phyloP scores from a whole-genome alignment of 2,797 vertebrate genomes.

The Gobionotothen gibberifrons region DNA sequence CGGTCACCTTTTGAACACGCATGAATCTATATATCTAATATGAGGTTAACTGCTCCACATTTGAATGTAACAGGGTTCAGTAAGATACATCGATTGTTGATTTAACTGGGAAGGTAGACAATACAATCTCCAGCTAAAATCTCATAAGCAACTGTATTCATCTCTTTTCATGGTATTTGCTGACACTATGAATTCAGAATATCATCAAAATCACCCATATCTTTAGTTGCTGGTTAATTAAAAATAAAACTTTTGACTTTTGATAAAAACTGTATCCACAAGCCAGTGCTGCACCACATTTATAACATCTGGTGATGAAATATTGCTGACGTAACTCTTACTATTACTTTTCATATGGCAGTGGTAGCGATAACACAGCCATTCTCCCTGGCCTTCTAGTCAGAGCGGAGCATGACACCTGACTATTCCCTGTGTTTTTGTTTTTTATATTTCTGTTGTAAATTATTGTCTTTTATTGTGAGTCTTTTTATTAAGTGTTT shows the following conservation, averaged over 20 bases:
- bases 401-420: too few species aligned
- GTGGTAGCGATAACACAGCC: conserved; percentile 1
- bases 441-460: too few species aligned
- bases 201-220: not conserved
- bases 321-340: conserved; percentile 25
- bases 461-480: too few species aligned
- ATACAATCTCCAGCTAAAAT: not conserved
- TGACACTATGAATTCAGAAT: conserved; percentile 14
- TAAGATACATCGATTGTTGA: not conserved
- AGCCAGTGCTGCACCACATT: conserved; percentile 34
- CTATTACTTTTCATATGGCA: conserved; percentile 16
- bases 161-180: conserved; percentile 8
- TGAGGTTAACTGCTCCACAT: not conserved
- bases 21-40: not conserved
- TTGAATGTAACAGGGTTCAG: not conserved
- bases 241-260: conserved; percentile 17
- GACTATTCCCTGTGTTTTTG: too few species aligned
- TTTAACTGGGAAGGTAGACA: not conserved
- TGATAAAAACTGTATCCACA: conserved; percentile 14
- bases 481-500: too few species aligned
- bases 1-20: too few species aligned
- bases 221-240: conserved; percentile 48
- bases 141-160: not conserved
- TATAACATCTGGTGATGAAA: conserved; percentile 34
- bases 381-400: not conserved